Percentiles rank a stretch among this genome's conserved stretches.
Evolutionary conservation across 2,113 vertebrate genomes (phyloP).

Genomic region (Catharus fuscescens): DNA sequence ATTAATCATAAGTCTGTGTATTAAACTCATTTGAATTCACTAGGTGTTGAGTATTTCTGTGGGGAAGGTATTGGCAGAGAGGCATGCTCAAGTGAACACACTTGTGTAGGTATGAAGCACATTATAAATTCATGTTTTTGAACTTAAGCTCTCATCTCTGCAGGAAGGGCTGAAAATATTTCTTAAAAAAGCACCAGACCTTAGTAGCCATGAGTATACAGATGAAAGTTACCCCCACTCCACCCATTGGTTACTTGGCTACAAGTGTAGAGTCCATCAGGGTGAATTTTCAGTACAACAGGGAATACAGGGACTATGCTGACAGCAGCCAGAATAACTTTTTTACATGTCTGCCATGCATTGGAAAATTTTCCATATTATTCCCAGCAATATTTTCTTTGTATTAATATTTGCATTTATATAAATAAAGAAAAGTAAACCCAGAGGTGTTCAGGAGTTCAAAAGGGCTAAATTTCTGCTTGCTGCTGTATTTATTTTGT

Average conservation of each 20-base stretch:
- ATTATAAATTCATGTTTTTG: conserved; percentile 49
- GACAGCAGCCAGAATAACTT: background rate
- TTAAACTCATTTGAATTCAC: conserved; percentile 78
- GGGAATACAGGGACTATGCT: background rate
- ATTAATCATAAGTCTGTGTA: conserved; percentile 78
- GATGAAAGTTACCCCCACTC: conserved; percentile 20
- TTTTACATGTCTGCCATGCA: background rate
- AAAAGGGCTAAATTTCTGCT: background rate
- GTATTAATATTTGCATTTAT: background rate
- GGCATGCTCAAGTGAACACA: conserved; percentile 58
- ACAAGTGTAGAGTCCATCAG: background rate
- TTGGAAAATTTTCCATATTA: background rate
- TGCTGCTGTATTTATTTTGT: background rate
- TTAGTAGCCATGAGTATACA: conserved; percentile 20
- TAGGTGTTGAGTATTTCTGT: conserved; percentile 63
- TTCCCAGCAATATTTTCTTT: background rate
- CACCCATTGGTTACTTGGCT: background rate
- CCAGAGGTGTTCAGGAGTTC: background rate
- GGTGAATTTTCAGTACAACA: background rate
- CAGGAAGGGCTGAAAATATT: conserved; percentile 48
- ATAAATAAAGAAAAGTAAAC: background rate
- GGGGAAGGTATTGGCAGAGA: conserved; percentile 56
- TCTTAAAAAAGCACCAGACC: background rate
- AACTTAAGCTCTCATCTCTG: conserved; percentile 33
- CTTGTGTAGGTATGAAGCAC: conserved; percentile 21